These are phyloP conservation scores for Brachypodius melanocephalos DNA, from an alignment of 2,113 vertebrate species.

Conservation along the genomic window DNA sequence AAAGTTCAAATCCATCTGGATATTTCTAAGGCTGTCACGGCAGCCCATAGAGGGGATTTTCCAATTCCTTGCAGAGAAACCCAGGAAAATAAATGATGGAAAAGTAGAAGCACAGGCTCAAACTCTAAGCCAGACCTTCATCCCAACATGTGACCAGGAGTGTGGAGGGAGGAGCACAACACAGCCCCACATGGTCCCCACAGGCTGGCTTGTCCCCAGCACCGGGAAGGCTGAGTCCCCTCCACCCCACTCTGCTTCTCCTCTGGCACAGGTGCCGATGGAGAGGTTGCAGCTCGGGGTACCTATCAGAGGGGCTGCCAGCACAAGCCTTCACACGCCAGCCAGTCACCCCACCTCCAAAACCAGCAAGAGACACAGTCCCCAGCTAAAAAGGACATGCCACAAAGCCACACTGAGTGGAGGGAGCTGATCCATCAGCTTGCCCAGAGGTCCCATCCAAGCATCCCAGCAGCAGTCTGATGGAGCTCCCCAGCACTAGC, in stretches of 20 bases:
- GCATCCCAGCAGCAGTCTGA: not conserved
- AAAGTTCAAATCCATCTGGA: constrained; percentile 20
- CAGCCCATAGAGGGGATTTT: not conserved
- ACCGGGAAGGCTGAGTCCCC: accelerated
- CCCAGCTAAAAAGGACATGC: not conserved
- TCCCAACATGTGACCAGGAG: not conserved
- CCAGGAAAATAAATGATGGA: not conserved
- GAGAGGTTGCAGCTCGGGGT: not conserved
- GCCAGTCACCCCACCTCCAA: not conserved
- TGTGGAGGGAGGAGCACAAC: accelerated
- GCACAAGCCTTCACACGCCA: not conserved
- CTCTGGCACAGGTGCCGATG: not conserved
- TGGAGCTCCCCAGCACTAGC: accelerated
- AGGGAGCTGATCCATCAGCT: not conserved
- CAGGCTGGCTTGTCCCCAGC: not conserved
- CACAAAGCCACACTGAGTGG: not conserved
- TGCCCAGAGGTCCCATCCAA: not conserved
- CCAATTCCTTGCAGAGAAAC: not conserved
- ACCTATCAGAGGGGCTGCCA: not conserved
- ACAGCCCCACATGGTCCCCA: accelerated
- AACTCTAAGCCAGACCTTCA: not conserved
- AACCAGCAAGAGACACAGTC: not conserved
- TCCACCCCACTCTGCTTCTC: not conserved
- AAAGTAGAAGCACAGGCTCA: not conserved
- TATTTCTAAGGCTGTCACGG: not conserved